phyloP scores from a whole-genome alignment of 2,113 vertebrate genomes.

The Pipa parva region DNA sequence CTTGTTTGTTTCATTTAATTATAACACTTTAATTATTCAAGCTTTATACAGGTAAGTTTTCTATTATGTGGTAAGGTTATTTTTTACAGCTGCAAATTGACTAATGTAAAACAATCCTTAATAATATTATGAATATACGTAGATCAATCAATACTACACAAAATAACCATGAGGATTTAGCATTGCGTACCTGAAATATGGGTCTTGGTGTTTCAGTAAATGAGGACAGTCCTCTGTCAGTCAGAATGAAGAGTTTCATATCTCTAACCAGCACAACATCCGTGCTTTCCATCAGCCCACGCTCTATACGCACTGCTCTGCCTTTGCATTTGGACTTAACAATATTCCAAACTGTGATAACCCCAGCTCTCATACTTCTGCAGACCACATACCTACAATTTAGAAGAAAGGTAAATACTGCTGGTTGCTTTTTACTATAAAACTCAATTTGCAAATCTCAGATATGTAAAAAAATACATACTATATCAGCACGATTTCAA shows the following conservation, averaged over 20 bases:
- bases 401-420: too few species aligned
- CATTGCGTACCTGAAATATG: conserved; percentile 51
- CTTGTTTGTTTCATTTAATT: too few species aligned
- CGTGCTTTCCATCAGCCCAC: conserved; percentile 50
- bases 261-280: conserved; percentile 51
- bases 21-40: too few species aligned
- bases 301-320: conserved; percentile 53
- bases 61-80: not conserved
- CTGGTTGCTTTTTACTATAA: too few species aligned
- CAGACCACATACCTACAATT: conserved; percentile 52
- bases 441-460: too few species aligned
- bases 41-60: too few species aligned
- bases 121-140: too few species aligned
- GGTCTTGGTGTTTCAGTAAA: conserved; percentile 44
- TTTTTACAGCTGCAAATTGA: not conserved
- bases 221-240: conserved; percentile 47
- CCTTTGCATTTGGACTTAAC: conserved; percentile 49
- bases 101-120: too few species aligned
- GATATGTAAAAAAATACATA: too few species aligned
- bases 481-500: too few species aligned
- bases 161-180: too few species aligned
- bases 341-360: conserved; percentile 53
- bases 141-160: too few species aligned
- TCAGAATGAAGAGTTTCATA: conserved; percentile 56
- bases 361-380: conserved; percentile 45